A percentile compares a stretch with the other conserved stretches of the same genome.
Evolutionary conservation across 35 echinoderm and acorn worm genomes (phyloP).

Genomic region (Apostichopus parvimensis): DNA sequence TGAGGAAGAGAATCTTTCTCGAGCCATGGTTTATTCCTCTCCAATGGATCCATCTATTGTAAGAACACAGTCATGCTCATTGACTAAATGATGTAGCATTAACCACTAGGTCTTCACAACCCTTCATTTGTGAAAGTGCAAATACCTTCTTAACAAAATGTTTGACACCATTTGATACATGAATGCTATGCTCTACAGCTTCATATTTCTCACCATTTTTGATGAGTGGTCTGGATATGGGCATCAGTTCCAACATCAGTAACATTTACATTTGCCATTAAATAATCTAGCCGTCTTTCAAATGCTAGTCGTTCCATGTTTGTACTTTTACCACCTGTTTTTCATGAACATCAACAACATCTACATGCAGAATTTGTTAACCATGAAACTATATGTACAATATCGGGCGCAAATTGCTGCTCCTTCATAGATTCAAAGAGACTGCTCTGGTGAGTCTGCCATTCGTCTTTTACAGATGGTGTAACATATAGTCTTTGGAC

Average conservation of each 20-base stretch:
- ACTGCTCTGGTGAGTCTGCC: not conserved
- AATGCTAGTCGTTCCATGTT: conserved; percentile 63
- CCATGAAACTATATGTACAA: conserved; percentile 53
- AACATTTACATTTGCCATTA: conserved; percentile 39
- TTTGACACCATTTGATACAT: conserved; percentile 56
- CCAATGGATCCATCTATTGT: conserved; percentile 45
- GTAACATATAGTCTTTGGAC: conserved; percentile 44
- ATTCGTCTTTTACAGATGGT: conserved; percentile 32
- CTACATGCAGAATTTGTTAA: conserved; percentile 42
- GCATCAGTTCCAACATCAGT: conserved; percentile 46
- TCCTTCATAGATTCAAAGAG: not conserved
- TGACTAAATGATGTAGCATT: conserved; percentile 47
- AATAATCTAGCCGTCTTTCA: conserved; percentile 45
- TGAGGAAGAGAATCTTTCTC: not conserved
- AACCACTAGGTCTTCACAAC: conserved; percentile 31
- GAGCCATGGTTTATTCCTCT: conserved; percentile 12
- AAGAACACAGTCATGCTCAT: conserved; percentile 63
- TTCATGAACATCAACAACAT: conserved; percentile 39
- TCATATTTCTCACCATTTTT: conserved; percentile 47
- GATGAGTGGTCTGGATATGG: conserved; percentile 29
- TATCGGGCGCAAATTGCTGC: conserved; percentile 18
- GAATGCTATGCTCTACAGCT: conserved; percentile 19
- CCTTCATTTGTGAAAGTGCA: conserved; percentile 25
- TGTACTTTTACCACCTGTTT: conserved; percentile 28
- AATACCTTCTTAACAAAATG: conserved; percentile 51